Conservation (phyloP, 2,888 invertebrate species). For the Ommatoiulus sabulosus region DNA sequence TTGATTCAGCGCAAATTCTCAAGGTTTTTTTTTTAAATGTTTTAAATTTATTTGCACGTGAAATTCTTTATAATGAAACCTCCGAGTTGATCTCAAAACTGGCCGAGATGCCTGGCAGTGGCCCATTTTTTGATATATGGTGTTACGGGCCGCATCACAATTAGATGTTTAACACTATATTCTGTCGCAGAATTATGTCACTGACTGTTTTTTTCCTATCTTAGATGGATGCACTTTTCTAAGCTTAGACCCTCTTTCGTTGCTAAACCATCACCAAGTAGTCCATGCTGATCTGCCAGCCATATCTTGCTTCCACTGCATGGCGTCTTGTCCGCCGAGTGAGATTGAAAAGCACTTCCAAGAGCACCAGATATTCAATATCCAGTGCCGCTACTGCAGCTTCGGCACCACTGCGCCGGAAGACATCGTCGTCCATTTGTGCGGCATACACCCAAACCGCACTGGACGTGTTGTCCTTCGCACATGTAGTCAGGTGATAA, state of each 20-base stretch:
- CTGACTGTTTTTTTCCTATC: background rate
- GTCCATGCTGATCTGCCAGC: background rate
- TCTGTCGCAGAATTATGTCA: no score
- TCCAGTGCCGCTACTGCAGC: constrained; percentile 71
- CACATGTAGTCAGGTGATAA: background rate
- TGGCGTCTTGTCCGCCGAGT: background rate
- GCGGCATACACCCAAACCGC: constrained; percentile 63
- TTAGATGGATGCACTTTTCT: constrained; percentile 47
- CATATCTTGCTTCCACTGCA: constrained; percentile 47
- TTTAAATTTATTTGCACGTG: no score
- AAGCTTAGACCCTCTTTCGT: background rate
- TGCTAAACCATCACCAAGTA: background rate
- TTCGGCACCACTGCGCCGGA: constrained; percentile 67
- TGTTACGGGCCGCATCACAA: no score
- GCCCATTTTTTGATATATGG: no score
- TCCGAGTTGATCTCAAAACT: no score
- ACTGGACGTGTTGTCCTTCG: constrained; percentile 60
- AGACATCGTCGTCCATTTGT: constrained; percentile 70
- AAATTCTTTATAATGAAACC: no score
- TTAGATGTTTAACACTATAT: no score
- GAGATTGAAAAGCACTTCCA: constrained; percentile 49
- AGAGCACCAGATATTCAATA: constrained; percentile 64
- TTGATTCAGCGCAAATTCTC: no score
- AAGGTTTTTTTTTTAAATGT: no score
- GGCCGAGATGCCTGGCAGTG: no score